These are phyloP conservation scores for Ophioninae sp. DNA, from an alignment of 2,888 invertebrate genomes.

Conservation along the genomic window DNA sequence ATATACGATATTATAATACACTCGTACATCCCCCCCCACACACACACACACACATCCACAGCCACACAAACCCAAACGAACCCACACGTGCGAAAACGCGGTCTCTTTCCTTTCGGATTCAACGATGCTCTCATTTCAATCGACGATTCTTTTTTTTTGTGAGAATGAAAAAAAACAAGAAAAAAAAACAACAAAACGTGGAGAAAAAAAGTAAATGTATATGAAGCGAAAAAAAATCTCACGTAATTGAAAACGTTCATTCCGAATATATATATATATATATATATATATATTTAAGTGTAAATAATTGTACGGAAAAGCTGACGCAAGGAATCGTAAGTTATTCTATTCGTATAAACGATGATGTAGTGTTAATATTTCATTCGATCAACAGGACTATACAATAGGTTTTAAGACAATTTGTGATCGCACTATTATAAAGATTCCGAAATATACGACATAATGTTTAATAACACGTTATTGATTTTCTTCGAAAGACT, in stretches of 20 bases:
- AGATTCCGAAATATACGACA: constrained; percentile 68
- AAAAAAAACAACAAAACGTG: constrained; percentile 5
- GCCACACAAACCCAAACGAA: constrained; percentile 40
- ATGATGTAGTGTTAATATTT: constrained; percentile 58
- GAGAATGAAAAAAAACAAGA: constrained; percentile 26
- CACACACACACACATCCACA: constrained; percentile 42
- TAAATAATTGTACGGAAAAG: constrained; percentile 60
- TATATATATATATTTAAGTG: too few species aligned
- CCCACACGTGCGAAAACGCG: constrained; percentile 37
- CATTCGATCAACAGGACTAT: constrained; percentile 46
- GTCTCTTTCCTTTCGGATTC: constrained; percentile 35
- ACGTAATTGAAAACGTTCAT: constrained; percentile 57
- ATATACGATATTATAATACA: constrained; percentile 53
- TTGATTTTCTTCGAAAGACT: constrained; percentile 11
- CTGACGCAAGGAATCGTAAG: constrained; percentile 56
- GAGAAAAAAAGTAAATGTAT: constrained; percentile 14
- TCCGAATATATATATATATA: constrained; percentile 60
- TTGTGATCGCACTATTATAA: constrained; percentile 68
- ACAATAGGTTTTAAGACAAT: constrained; percentile 61
- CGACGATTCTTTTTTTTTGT: constrained; percentile 38
- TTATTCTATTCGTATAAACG: constrained; percentile 60
- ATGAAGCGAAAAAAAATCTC: constrained; percentile 54
- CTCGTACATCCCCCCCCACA: constrained; percentile 32
- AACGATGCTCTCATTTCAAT: constrained; percentile 39
- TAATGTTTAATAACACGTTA: constrained; percentile 64